These are phyloP conservation scores for Lepidotrigona ventralis DNA, from an alignment of 1,140 invertebrate genomes.

Conservation along the genomic window DNA sequence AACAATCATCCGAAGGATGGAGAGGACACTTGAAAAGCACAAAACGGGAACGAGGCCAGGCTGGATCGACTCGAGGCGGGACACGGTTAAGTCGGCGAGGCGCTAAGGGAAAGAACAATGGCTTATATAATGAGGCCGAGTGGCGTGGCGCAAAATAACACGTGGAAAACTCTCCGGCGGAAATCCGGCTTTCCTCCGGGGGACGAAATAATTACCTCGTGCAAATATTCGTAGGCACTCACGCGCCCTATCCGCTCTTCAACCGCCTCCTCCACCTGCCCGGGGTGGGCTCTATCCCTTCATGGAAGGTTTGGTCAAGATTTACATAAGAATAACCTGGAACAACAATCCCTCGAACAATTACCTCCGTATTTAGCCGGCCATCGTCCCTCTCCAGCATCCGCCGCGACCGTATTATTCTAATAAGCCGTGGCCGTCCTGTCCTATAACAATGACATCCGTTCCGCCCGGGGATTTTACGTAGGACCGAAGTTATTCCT, in stretches of 20 bases:
- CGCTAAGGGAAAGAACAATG: constrained; percentile 69
- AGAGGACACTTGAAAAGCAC: constrained; percentile 16
- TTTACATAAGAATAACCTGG: constrained; percentile 78
- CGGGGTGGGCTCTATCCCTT: constrained; percentile 20
- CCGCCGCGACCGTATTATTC: constrained; percentile 72
- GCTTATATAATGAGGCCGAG: constrained; percentile 64
- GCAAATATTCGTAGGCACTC: constrained; percentile 73
- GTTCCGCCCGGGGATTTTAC: constrained; percentile 30
- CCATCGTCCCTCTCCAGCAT: constrained; percentile 61
- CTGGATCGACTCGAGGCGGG: constrained; percentile 23
- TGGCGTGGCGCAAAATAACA: constrained; percentile 65
- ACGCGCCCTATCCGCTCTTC: constrained; percentile 51
- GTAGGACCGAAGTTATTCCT: constrained; percentile 42
- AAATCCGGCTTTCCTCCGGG: constrained; percentile 63
- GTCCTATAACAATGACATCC: constrained; percentile 60
- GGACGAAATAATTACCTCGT: constrained; percentile 76
- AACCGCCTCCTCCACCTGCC: neutral
- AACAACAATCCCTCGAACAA: constrained; percentile 77
- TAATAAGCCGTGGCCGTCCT: constrained; percentile 69
- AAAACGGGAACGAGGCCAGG: constrained; percentile 12
- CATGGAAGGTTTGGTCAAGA: constrained; percentile 73
- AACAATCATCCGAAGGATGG: neutral
- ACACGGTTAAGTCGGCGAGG: constrained; percentile 46
- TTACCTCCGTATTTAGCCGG: constrained; percentile 73
- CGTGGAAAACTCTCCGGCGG: constrained; percentile 64